Evolutionary conservation across 2,797 vertebrate species (phyloP).

Genomic region (Sternotherus odoratus): DNA sequence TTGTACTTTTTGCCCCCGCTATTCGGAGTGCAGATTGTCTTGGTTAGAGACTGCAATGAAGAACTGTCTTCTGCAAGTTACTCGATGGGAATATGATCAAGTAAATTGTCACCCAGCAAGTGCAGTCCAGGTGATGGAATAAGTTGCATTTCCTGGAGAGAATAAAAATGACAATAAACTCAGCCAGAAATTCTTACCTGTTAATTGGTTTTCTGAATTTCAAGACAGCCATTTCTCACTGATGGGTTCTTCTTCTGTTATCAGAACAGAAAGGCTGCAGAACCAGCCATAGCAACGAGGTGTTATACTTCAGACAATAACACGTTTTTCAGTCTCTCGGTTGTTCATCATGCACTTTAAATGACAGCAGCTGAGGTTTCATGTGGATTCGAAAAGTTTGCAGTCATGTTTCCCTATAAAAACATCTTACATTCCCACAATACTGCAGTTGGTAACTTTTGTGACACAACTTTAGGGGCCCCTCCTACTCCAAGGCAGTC

Average conservation of each 20-base stretch:
- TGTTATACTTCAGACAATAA: constrained; percentile 24
- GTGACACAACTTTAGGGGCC: not conserved
- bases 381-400: not conserved
- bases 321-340: not conserved
- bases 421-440: not conserved
- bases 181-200: not conserved
- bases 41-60: not conserved
- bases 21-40: not conserved
- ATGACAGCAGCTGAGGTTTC: not conserved
- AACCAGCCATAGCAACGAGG: not conserved
- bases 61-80: not conserved
- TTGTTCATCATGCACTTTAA: not conserved
- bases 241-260: not conserved
- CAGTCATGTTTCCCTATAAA: not conserved
- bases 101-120: not conserved
- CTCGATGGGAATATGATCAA: not conserved
- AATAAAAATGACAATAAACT: not conserved
- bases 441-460: not conserved
- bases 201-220: constrained; percentile 40
- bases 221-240: not conserved
- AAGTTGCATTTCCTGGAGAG: constrained; percentile 24
- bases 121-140: not conserved
- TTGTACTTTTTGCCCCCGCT: not conserved
- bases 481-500: not conserved
- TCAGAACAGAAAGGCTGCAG: constrained; percentile 7